Percentiles rank a stretch among this genome's conserved stretches.
Conservation (phyloP, 92 coral and sea anemone species). For the Epizoanthus scotinus region DNA sequence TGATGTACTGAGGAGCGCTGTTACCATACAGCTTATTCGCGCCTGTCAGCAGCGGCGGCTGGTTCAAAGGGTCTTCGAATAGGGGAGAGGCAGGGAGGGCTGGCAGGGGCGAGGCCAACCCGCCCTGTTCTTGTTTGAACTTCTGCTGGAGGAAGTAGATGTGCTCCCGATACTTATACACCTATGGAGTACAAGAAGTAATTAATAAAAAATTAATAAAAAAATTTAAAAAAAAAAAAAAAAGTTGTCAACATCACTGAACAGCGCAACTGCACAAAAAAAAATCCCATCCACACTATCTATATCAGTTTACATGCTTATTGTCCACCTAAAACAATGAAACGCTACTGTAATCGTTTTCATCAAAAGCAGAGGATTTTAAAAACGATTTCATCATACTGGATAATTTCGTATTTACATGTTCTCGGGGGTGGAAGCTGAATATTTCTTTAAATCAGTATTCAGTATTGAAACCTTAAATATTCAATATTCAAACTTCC, state of each 20-base stretch:
- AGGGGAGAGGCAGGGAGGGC: conserved; percentile 72
- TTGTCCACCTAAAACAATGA: too few relatives aligned
- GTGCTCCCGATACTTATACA: conserved; percentile 97
- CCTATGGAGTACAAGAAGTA: conserved; percentile 57
- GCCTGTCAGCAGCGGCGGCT: conserved; percentile 55
- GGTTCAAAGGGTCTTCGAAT: conserved; percentile 57
- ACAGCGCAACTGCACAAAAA: not conserved
- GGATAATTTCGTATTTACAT: too few relatives aligned
- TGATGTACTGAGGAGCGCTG: conserved; percentile 94
- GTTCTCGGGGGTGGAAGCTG: too few relatives aligned
- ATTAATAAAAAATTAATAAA: too few relatives aligned
- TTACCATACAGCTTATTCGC: conserved; percentile 87
- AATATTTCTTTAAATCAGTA: too few relatives aligned
- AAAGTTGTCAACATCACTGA: not conserved
- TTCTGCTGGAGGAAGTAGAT: conserved; percentile 93
- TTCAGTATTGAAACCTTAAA: too few relatives aligned
- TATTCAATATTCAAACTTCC: too few relatives aligned
- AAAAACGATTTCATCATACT: too few relatives aligned
- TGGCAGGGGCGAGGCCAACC: conserved; percentile 51
- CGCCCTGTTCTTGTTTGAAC: conserved; percentile 72
- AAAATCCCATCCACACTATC: not conserved
- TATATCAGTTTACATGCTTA: too few relatives aligned
- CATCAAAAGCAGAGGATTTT: too few relatives aligned
- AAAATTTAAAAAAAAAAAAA: too few relatives aligned
- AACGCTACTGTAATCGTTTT: too few relatives aligned